Evolutionary conservation across 2,888 invertebrate genomes (phyloP).

Genomic region (Thumatha senex): DNA sequence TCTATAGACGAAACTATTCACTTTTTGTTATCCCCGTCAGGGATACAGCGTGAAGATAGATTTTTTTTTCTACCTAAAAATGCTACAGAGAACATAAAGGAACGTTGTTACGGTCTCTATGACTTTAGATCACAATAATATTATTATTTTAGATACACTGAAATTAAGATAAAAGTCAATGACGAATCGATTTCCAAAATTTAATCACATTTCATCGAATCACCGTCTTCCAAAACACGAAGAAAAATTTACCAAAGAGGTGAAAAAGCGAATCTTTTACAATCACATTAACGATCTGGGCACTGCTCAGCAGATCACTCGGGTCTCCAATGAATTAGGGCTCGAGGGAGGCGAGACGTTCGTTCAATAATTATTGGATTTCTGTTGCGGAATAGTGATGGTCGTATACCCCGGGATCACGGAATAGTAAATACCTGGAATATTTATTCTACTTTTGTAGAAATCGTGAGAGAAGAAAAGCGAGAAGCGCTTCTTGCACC

Average conservation of each 20-base stretch:
- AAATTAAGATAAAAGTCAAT: background rate
- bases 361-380: constrained; percentile 37
- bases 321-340: constrained; percentile 36
- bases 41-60: no score
- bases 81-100: no score
- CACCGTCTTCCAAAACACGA: background rate
- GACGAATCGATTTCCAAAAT: background rate
- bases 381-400: constrained; percentile 25
- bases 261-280: constrained; percentile 16
- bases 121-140: no score
- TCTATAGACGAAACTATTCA: no score
- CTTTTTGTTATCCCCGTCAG: no score
- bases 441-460: no score
- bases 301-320: constrained; percentile 33
- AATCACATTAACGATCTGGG: constrained; percentile 33
- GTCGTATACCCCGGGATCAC: constrained; percentile 8
- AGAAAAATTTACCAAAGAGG: constrained; percentile 7
- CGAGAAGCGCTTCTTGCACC: no score
- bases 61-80: no score
- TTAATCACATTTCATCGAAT: background rate
- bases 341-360: constrained; percentile 32
- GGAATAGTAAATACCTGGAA: background rate
- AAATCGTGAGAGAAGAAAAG: no score
- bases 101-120: no score
- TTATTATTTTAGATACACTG: no score